These are phyloP conservation scores for Tichodroma muraria DNA, from an alignment of 2,113 vertebrate species.

Conservation along the genomic window DNA sequence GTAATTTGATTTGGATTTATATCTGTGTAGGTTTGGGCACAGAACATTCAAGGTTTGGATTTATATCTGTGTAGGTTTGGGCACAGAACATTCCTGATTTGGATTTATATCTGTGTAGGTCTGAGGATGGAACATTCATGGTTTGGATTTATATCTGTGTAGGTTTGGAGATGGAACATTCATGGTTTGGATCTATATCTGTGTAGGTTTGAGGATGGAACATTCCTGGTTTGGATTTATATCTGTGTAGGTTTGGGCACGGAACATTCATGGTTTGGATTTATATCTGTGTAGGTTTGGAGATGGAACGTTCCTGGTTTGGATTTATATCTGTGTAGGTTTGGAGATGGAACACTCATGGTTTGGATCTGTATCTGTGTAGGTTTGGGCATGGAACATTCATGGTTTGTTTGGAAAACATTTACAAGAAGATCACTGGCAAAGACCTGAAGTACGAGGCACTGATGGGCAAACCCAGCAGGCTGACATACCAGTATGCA, in stretches of 20 bases:
- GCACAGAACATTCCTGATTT: constrained; percentile 67
- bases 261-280: constrained; percentile 74
- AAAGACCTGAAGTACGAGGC: constrained; percentile 80
- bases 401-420: constrained; percentile 85
- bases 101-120: constrained; percentile 53
- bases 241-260: neutral
- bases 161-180: neutral
- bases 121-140: constrained; percentile 82
- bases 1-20: neutral
- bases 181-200: constrained; percentile 67
- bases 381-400: constrained; percentile 88
- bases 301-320: constrained; percentile 68
- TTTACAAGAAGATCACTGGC: constrained; percentile 87
- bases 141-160: constrained; percentile 51
- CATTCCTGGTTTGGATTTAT: constrained; percentile 75
- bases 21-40: constrained; percentile 69
- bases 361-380: constrained; percentile 50
- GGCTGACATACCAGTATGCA: constrained; percentile 83
- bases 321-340: neutral
- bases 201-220: constrained; percentile 79
- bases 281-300: neutral
- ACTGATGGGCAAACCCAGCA: constrained; percentile 85
- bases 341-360: constrained; percentile 48
- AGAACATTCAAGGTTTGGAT: constrained; percentile 81
- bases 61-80: neutral